phyloP scores from a whole-genome alignment of 2,113 vertebrate genomes.

The Albula glossodonta region DNA sequence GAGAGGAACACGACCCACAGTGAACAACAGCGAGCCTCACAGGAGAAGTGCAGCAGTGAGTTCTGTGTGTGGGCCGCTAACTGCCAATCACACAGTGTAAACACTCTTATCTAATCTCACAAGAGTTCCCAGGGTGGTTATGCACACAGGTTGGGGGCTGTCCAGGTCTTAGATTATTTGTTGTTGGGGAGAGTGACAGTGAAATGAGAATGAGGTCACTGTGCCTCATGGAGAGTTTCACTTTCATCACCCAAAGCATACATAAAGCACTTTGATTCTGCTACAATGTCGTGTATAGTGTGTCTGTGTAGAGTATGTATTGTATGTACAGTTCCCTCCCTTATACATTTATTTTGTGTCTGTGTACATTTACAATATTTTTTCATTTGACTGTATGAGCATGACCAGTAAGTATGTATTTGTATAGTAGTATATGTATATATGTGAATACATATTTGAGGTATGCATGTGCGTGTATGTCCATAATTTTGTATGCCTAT shows the following conservation, averaged over 20 bases:
- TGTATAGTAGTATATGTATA: too few species aligned
- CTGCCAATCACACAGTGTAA: background rate
- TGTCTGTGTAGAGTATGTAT: too few species aligned
- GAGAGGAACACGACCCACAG: background rate
- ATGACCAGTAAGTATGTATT: too few species aligned
- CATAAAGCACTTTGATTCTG: too few species aligned
- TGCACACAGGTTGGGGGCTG: background rate
- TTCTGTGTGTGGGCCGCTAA: background rate
- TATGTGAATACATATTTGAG: too few species aligned
- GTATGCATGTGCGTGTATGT: background rate
- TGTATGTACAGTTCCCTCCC: too few species aligned
- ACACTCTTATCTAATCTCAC: slow-evolving; percentile 3
- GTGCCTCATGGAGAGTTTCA: background rate
- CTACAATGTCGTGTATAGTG: too few species aligned
- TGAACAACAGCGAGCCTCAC: background rate
- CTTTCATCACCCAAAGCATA: background rate
- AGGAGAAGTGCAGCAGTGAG: background rate
- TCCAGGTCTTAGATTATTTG: background rate
- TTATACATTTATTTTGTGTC: too few species aligned
- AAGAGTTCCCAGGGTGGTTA: background rate
- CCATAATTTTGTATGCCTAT: background rate
- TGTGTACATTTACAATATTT: too few species aligned
- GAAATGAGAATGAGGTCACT: background rate
- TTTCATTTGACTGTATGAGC: too few species aligned
- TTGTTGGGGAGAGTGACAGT: background rate